Conservation (phyloP, 2,797 vertebrate species). For the Crenuchus spilurus region DNA sequence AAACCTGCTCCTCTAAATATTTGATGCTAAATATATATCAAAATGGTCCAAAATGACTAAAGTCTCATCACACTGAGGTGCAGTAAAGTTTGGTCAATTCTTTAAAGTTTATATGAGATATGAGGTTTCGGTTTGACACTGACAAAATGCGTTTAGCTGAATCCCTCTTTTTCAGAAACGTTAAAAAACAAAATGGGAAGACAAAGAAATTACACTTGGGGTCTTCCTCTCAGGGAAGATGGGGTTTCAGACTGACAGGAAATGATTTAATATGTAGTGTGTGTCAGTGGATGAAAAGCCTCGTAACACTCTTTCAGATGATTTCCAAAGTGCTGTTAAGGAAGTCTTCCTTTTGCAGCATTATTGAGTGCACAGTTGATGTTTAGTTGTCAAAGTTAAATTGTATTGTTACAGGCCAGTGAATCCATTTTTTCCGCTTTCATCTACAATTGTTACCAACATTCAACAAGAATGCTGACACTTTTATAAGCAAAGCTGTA, state of each 20-base stretch:
- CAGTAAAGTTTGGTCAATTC: too few species aligned
- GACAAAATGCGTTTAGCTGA: not conserved
- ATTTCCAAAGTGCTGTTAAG: not conserved
- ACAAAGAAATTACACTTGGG: not conserved
- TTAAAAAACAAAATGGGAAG: not conserved
- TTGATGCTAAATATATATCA: too few species aligned
- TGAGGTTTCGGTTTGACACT: too few species aligned
- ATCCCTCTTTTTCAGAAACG: not conserved
- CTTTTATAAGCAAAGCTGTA: too few species aligned
- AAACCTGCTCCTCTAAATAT: too few species aligned
- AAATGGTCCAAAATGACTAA: too few species aligned
- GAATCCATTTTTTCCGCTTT: not conserved
- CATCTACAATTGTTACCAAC: too few species aligned
- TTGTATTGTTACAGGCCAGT: not conserved
- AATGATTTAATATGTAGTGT: conserved; percentile 23
- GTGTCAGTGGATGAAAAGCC: conserved; percentile 17
- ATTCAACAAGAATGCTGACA: too few species aligned
- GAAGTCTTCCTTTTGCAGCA: not conserved
- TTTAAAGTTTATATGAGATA: too few species aligned
- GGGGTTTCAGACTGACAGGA: conserved; percentile 20
- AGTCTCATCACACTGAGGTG: too few species aligned
- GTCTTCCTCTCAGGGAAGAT: conserved; percentile 16
- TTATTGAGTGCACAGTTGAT: not conserved
- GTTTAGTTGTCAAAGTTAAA: not conserved
- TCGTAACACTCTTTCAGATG: not conserved